Percentiles rank a stretch among this genome's conserved stretches.
phyloP scores from a whole-genome alignment of 2,113 vertebrate genomes.

The Alosa alosa region DNA sequence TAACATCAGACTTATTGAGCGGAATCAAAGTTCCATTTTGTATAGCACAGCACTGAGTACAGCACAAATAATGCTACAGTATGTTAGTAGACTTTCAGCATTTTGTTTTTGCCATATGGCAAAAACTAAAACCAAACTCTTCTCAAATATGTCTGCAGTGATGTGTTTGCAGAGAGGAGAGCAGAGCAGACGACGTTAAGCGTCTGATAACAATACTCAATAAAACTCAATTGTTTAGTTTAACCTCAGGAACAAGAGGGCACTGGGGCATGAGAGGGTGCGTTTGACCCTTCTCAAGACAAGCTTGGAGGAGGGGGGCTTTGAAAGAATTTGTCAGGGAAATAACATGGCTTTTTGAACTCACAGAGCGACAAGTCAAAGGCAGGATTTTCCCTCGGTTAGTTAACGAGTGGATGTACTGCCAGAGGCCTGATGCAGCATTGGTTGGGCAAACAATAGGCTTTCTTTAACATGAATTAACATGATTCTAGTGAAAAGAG shows the following conservation, averaged over 20 bases:
- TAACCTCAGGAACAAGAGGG: not conserved
- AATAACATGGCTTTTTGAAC: slow-evolving; percentile 34
- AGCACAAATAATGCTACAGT: slow-evolving; percentile 3
- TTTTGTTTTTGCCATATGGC: not conserved
- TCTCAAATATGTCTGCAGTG: slow-evolving; percentile 59
- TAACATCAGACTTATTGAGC: not conserved
- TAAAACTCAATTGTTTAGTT: not conserved
- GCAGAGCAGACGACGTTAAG: not conserved
- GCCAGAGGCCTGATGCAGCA: slow-evolving; percentile 76
- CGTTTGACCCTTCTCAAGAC: not conserved
- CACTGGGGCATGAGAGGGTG: slow-evolving; percentile 54
- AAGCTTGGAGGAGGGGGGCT: not conserved
- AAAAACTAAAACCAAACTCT: not conserved
- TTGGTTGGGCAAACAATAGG: slow-evolving; percentile 75
- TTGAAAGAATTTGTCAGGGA: not conserved
- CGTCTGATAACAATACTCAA: not conserved
- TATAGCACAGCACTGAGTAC: slow-evolving; percentile 50
- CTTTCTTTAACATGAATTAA: slow-evolving; percentile 79
- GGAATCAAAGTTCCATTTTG: slow-evolving; percentile 56
- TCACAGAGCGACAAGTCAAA: slow-evolving; percentile 54
- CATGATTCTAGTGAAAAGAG: slow-evolving; percentile 69
- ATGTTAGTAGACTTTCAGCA: not conserved
- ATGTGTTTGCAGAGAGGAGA: slow-evolving; percentile 50
- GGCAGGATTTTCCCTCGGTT: slow-evolving; percentile 63
- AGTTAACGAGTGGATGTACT: slow-evolving; percentile 66